These are phyloP conservation scores for Drosophila rufa DNA, from an alignment of 1,140 invertebrate genomes.

Conservation along the genomic window DNA sequence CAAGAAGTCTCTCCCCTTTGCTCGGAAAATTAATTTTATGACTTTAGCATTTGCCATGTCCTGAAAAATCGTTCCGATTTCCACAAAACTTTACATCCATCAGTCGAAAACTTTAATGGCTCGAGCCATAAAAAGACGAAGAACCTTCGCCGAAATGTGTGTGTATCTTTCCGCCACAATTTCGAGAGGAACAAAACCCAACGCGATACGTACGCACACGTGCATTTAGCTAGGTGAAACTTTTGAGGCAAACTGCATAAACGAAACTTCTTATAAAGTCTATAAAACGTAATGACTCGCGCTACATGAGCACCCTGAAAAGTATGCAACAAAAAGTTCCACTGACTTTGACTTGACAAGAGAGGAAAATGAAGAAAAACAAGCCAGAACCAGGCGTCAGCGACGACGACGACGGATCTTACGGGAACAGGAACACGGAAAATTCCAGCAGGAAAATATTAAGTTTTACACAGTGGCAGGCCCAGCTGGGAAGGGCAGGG, in stretches of 20 bases:
- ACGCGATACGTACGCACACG: conserved; percentile 19
- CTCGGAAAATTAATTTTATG: conserved; percentile 17
- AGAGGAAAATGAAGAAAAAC: conserved; percentile 26
- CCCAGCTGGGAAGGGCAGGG: conserved; percentile 18
- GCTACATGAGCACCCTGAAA: conserved; percentile 72
- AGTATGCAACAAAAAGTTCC: conserved; percentile 77
- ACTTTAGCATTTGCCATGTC: conserved; percentile 10
- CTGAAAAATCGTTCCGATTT: conserved; percentile 18
- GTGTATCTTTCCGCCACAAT: conserved; percentile 49
- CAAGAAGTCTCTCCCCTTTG: neutral
- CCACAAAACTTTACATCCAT: conserved; percentile 20
- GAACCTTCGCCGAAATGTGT: conserved; percentile 32
- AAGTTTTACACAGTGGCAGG: conserved; percentile 31
- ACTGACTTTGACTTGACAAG: conserved; percentile 66
- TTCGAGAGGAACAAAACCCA: conserved; percentile 29
- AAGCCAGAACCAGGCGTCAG: neutral
- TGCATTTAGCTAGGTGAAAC: conserved; percentile 57
- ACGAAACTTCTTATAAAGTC: conserved; percentile 79
- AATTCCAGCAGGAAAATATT: conserved; percentile 47
- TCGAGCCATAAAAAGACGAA: conserved; percentile 20
- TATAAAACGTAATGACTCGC: conserved; percentile 82
- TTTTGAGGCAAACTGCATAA: conserved; percentile 76
- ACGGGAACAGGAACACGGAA: conserved; percentile 9
- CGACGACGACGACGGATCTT: too few relatives aligned
- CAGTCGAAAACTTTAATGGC: conserved; percentile 41